These are phyloP conservation scores for Formica aserva DNA, from an alignment of 2,888 invertebrate genomes.

Conservation along the genomic window DNA sequence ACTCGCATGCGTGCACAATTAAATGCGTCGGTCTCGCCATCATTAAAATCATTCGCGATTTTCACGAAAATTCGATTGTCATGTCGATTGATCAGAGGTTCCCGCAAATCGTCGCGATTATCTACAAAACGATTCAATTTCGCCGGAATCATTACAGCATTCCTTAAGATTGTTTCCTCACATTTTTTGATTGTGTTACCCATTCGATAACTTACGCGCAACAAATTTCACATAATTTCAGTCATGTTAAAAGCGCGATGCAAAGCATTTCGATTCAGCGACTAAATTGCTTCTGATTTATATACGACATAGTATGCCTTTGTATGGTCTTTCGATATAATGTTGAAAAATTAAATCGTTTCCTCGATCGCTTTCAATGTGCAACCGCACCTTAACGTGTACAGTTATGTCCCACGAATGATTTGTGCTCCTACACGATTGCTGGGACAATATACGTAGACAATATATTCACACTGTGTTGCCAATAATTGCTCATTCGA, in stretches of 20 bases:
- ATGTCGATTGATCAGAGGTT: slow-evolving; percentile 17
- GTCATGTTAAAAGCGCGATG: slow-evolving; percentile 16
- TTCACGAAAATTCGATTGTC: slow-evolving; percentile 52
- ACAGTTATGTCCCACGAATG: slow-evolving; percentile 47
- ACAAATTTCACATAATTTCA: slow-evolving; percentile 55
- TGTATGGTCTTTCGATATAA: not conserved
- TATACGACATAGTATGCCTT: slow-evolving; percentile 2
- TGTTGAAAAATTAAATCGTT: slow-evolving; percentile 58
- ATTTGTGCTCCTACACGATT: slow-evolving; percentile 38
- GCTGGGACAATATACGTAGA: not conserved
- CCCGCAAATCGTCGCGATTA: not conserved
- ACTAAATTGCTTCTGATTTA: slow-evolving; percentile 36
- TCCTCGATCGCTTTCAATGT: slow-evolving; percentile 39
- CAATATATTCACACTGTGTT: not conserved
- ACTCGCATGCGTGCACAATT: slow-evolving; percentile 12
- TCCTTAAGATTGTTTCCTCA: slow-evolving; percentile 44
- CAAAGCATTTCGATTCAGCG: slow-evolving; percentile 8
- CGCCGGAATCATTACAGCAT: slow-evolving; percentile 35
- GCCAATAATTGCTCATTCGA: not conserved
- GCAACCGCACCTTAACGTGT: slow-evolving; percentile 43
- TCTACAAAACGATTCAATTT: not conserved
- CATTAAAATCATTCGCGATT: slow-evolving; percentile 28
- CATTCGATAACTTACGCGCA: slow-evolving; percentile 36
- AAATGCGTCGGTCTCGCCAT: slow-evolving; percentile 40
- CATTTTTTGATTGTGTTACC: slow-evolving; percentile 2